Base-by-base conservation (phyloP, 2,797 vertebrate genomes). In the Anas bernieri region DNA sequence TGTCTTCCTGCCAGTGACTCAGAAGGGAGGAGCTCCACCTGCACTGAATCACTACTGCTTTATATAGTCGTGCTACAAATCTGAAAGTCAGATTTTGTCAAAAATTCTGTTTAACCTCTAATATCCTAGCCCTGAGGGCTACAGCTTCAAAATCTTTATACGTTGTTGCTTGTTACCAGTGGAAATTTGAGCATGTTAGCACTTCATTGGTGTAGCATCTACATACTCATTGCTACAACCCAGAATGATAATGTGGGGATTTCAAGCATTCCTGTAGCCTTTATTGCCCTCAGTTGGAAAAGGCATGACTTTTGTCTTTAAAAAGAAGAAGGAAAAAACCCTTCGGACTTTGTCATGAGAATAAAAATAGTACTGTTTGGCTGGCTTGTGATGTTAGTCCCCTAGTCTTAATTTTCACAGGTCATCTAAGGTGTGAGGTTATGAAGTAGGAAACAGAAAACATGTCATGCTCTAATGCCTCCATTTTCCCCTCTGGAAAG, bases 391-490 rank as follows among this genome's bases (percentile, higher is more conserved):
- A 25, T 86, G 61, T 84, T 93, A 84, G 83, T 78, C 83, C 67
- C 90, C 96, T 89, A 83, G 85, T 83, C 82, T 92, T 88, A 85
- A 92, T 46, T 96, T 94, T 95, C 92, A 86, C 62, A 78, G 93
- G 87, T 94, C 92, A 94, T 94, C 86, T 92, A 67, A 86, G 87
- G 87, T 83, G 68, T 88, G 88, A 88, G 75, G 70, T 93, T 89
- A 82, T 81, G 73, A 93, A 92, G 79, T 39, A 67, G 86, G 70
- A 79, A 82, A 69, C 39, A 82, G 64, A 90, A 83, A 80, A 45
- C 1, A 6, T 79, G 50, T 87, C 67, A 45, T 80, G 55, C 81
- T 92, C 79, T 35, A 62, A 67, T 92, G 88, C 85, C 70, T 96
- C 70, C 31, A 26, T 95, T 92, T 95, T 90, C 87, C 87, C 79